Percentiles rank a stretch among this genome's conserved stretches.
Conservation (phyloP, 2,113 vertebrate species). For the Epinephelus fuscoguttatus region DNA sequence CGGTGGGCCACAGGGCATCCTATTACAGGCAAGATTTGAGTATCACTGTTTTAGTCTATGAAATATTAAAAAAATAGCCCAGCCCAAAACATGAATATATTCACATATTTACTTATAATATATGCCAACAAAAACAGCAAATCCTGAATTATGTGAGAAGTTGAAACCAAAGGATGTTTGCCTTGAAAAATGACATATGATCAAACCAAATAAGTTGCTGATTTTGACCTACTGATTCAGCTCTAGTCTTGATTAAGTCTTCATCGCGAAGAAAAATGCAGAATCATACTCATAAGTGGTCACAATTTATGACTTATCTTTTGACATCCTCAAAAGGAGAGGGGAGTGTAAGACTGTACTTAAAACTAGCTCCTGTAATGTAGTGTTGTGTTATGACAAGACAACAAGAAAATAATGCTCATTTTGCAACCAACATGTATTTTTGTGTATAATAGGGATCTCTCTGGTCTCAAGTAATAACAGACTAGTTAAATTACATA, state of each 20-base stretch:
- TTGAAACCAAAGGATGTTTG: background rate
- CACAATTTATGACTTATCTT: background rate
- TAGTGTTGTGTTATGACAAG: background rate
- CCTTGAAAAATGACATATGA: background rate
- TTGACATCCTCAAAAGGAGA: background rate
- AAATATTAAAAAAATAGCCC: no score
- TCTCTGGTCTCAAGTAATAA: background rate
- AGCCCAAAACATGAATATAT: no score
- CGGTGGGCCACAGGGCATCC: no score
- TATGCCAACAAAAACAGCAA: background rate
- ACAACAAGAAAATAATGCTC: background rate
- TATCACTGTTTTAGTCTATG: no score
- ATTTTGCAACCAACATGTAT: background rate
- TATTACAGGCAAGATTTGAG: no score
- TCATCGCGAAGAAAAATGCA: background rate
- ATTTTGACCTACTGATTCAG: background rate
- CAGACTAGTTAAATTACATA: background rate
- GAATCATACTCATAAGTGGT: no score
- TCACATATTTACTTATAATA: no score
- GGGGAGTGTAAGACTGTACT: background rate
- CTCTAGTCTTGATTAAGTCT: background rate
- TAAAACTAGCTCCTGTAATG: background rate
- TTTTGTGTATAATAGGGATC: background rate
- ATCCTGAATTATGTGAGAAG: background rate
- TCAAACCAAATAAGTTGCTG: background rate